Evolutionary conservation across 2,888 invertebrate genomes (phyloP).

Genomic region (Cordilura impudica): DNA sequence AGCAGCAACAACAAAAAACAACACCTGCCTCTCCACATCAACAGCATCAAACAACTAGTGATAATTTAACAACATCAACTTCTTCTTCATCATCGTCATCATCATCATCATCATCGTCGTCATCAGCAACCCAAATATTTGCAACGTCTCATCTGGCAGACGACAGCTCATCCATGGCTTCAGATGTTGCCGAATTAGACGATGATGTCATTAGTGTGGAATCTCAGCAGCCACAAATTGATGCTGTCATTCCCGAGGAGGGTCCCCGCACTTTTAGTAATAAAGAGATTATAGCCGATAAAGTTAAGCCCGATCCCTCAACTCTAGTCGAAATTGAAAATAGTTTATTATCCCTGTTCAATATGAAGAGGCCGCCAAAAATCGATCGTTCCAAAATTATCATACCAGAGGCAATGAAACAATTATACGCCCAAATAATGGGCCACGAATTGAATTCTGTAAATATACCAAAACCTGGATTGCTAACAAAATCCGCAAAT

Average conservation of each 20-base stretch:
- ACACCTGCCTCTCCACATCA: slow-evolving; percentile 58
- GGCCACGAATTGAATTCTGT: slow-evolving; percentile 82
- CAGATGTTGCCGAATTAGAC: slow-evolving; percentile 66
- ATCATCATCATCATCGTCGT: slow-evolving; percentile 58
- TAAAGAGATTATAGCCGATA: slow-evolving; percentile 72
- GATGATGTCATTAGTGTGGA: slow-evolving; percentile 60
- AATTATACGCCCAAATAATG: slow-evolving; percentile 86
- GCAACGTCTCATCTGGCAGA: background rate
- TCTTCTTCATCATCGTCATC: slow-evolving; percentile 27
- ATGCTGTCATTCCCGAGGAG: slow-evolving; percentile 53
- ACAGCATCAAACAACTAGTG: slow-evolving; percentile 54
- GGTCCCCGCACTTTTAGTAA: slow-evolving; percentile 72
- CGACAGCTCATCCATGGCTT: slow-evolving; percentile 39
- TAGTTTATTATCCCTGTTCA: slow-evolving; percentile 77
- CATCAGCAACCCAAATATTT: slow-evolving; percentile 28
- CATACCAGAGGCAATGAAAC: slow-evolving; percentile 88
- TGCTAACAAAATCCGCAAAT: slow-evolving; percentile 87
- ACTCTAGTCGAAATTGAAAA: slow-evolving; percentile 78
- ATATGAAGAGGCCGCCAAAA: slow-evolving; percentile 77
- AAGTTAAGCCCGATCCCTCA: slow-evolving; percentile 76
- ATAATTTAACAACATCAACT: slow-evolving; percentile 15
- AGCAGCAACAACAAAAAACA: slow-evolving; percentile 45
- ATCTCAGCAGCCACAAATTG: slow-evolving; percentile 40
- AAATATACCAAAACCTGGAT: slow-evolving; percentile 83
- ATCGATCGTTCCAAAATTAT: slow-evolving; percentile 78